Conservation (phyloP, 1,140 invertebrate genomes). For the Chrysomallon squamiferum region DNA sequence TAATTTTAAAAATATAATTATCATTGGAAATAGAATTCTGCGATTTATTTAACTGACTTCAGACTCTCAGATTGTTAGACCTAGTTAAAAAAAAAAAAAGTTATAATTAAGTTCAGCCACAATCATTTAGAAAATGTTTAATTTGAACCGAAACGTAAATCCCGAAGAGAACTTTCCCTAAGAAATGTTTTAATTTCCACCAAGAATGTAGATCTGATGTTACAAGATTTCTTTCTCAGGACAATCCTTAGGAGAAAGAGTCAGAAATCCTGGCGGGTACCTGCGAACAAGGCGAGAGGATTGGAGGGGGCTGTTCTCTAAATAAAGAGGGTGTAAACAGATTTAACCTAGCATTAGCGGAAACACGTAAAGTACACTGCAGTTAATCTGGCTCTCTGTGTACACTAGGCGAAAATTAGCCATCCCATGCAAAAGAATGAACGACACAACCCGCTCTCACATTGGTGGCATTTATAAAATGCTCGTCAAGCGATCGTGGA, state of each 20-base stretch:
- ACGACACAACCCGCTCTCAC: background rate
- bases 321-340: conserved; percentile 21
- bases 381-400: conserved; percentile 5
- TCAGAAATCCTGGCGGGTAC: background rate
- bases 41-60: no score
- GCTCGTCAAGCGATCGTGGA: background rate
- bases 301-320: conserved; percentile 6
- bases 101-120: no score
- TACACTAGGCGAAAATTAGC: conserved; percentile 9
- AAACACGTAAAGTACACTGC: conserved; percentile 12
- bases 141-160: no score
- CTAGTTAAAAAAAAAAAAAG: no score
- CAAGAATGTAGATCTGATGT: background rate
- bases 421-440: conserved; percentile 3
- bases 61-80: no score
- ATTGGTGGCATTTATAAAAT: conserved; percentile 12
- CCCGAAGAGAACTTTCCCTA: no score
- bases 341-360: conserved; percentile 15
- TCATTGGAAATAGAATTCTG: no score
- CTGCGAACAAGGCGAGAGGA: conserved; percentile 1
- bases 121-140: no score
- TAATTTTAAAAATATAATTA: no score
- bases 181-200: no score
- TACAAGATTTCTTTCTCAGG: background rate
- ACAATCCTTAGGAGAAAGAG: background rate